Evolutionary conservation across 2,797 vertebrate genomes (phyloP), one percentile per base, ranked within the genome.

Genomic region (Parotocinclus haroldoi): DNA sequence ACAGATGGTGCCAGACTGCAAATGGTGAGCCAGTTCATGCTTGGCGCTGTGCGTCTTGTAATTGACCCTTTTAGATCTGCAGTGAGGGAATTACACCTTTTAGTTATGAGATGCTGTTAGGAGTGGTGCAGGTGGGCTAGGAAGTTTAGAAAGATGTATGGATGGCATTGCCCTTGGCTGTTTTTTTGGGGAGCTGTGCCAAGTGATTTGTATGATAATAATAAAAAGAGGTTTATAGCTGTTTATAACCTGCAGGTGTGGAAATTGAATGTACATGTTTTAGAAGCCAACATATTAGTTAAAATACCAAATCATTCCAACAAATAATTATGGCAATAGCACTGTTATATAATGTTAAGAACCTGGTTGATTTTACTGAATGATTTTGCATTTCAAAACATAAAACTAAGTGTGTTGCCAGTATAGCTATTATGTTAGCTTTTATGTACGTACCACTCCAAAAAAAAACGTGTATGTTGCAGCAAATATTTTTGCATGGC

Each of bases 41-140:
- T 75, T 66, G 63, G 73, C 76, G 74, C 79, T 79, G 72, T 73
- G 74, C 73, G 58, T 82, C 75, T 78, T 80, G 79, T 84, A 79
- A 85, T 85, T 85, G 79, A 87, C 79, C 81, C 80, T 79, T 76
- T 81, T 79, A 80, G 77, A 78, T 83, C 73, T 78, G 50, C 9
- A 14, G 67, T 63, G 56, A 72, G 73, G 69, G 74, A 69, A 79
- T 75, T 70, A 69, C 77, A 75, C 60, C 71, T 80, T 86, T 84
- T 86, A 84, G 84, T 84, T 71, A 81, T 69, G 77, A 72, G 61
- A 73, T 68, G 51, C 67, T 66, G 70, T 69, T 75, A 74, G 10
- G 60, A 52, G 48, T 14, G 39, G 46, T 64, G 62, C 58, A 72
- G 68, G 57, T 64, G 66, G 40, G 56, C 46, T 61, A 38, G 64